A percentile compares a stretch with the other conserved stretches of the same genome.
phyloP scores from a whole-genome alignment of 2,113 vertebrate species.

The Gallinago jamesoni region DNA sequence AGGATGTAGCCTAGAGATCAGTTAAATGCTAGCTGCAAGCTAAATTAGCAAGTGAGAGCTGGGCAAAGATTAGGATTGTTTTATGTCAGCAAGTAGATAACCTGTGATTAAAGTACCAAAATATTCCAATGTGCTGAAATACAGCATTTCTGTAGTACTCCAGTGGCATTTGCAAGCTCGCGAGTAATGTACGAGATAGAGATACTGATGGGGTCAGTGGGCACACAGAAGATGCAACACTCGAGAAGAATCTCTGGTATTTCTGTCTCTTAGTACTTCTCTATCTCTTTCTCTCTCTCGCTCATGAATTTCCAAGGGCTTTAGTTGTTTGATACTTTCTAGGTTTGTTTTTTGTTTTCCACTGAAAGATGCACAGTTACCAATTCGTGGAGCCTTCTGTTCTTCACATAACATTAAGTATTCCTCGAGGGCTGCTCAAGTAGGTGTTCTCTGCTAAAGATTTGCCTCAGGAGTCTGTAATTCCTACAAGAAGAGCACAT shows the following conservation, averaged over 20 bases:
- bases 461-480: slow-evolving; percentile 25
- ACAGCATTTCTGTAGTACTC: background rate
- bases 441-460: background rate
- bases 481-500: background rate
- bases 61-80: background rate
- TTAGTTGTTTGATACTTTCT: background rate
- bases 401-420: background rate
- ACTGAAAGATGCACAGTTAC: background rate
- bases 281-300: background rate
- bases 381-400: background rate
- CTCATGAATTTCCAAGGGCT: background rate
- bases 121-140: background rate
- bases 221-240: background rate
- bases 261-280: background rate
- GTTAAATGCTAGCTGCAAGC: background rate
- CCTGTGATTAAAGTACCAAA: background rate
- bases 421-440: background rate
- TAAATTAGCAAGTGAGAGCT: background rate
- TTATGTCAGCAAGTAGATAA: background rate
- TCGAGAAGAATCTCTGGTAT: background rate
- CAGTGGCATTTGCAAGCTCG: background rate
- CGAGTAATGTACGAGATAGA: background rate
- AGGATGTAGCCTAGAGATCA: background rate
- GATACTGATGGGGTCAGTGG: background rate
- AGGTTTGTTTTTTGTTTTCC: background rate